Base-by-base conservation (phyloP, 2,888 invertebrate species). In the Philonicus albiceps region DNA sequence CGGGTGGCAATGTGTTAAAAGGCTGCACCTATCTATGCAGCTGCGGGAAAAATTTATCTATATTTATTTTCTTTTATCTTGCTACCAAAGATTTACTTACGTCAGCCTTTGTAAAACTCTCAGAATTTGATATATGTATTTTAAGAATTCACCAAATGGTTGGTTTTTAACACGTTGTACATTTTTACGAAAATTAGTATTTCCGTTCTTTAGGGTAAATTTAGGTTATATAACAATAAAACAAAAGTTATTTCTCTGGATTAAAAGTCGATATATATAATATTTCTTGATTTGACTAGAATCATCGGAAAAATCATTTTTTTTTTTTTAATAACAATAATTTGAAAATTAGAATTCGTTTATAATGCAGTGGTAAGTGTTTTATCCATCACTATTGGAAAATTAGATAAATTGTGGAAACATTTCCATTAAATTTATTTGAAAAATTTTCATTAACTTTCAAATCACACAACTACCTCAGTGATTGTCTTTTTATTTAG, bases 401-500 rank as follows among this genome's bases (percentile, higher is more conserved):
- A 83, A 55, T 55, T 64, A 83, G 72, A 64, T 83, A 55, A 72
- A 83, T 83, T 34, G 16, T 16, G 34, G n/a, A 53, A 55, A 30
- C 30, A 7, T 31, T 37, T 19, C 37, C 53, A 43, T 19, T 31
- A 83, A 64, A 64, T 64, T n/a, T n/a, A 1, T n/a, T n/a, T 13
- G 55, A 34, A 83, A 30, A 34, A 43, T 43, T 7, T 34, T 30
- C 22, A 55, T n/a, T 34, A 22, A 64, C 30, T 30, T 27, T 83
- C 22, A 64, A 64, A 64, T 64, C 37, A 19, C 72, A 64, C 30
- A 31, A 49, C 43, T 80, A 34, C 49, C 43, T 72, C 27, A 85
- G 49, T 86, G 87, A 87, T 88, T 87, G 87, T 87, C 86, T 74
- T 85, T 49, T 81, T 85, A 80, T 80, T 30, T 85, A 53, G 78